Evolutionary conservation across 2,888 invertebrate species (phyloP), one percentile per base, ranked within the genome.

Genomic region (Vannuccia rotundouncinata): DNA sequence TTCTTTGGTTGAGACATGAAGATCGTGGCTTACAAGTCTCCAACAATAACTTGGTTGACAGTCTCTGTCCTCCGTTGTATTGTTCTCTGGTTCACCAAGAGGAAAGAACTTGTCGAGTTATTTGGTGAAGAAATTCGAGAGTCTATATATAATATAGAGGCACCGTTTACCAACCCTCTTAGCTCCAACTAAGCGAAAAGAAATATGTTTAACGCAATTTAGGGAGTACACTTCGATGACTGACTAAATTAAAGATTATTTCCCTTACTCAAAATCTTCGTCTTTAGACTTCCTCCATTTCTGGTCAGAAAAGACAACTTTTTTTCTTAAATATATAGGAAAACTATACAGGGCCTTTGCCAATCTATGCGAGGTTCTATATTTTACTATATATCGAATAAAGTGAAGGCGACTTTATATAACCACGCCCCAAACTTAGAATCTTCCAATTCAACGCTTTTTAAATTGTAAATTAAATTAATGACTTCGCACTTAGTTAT

Each of bases 141-240:
- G 66, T 66, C 22, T 5, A n/a, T n/a, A n/a, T n/a, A n/a, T n/a
- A n/a, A n/a, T n/a, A n/a, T n/a, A 5, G 66, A 17, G 25, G 25
- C 66, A 22, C 66, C 66, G 66, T 22, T 66, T 66, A 66, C 25
- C 66, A 22, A 27, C 66, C 66, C 66, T 66, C 66, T 66, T 66
- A 66, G 25, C 66, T 66, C 66, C 25, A 66, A 66, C 66, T 66
- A 22, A 66, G 66, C 66, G 66, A 66, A 66, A 66, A 66, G 66
- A 22, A 66, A 66, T 27, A 66, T 66, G 66, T 66, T 66, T 66
- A 27, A 66, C 66, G 66, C 66, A 27, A 22, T 66, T 66, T 66
- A 27, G 25, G 66, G 66, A 66, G 66, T n/a, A n/a, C n/a, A n/a
- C n/a, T n/a, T n/a, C n/a, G n/a, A n/a, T n/a, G n/a, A n/a, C n/a